Base-by-base conservation (phyloP, 2,888 invertebrate species). In the Eupithecia insigniata region DNA sequence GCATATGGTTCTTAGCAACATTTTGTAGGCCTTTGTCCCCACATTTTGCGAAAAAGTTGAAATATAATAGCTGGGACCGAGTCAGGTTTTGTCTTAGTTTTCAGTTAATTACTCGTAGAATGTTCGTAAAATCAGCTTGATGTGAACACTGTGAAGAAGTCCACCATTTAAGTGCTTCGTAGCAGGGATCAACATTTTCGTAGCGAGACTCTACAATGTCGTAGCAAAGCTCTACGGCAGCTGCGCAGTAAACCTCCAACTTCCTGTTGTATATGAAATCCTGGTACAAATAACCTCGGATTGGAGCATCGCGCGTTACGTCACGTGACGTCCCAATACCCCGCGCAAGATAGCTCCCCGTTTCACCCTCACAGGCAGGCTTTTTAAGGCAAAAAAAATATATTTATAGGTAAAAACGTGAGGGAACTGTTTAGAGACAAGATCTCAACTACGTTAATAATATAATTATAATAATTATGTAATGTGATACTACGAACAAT, bases 261-360 rank as follows among this genome's bases (percentile, higher is more conserved):
- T 55, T 64, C 51, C 70, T 61, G 62, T 32, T 66, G 67, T 61
- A 75, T 79, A 77, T 87, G 82, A 10, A 68, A 18, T 60, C 83
- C 83, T 85, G 72, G 85, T 86, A 81, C 75, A 73, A 72, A 79
- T 82, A 84, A 82, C 82, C 82, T 83, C 83, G 83, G 83, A 80
- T 80, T 82, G 79, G 86, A 81, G 82, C 84, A 83, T 80, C 78
- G 82, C 82, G 81, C 79, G 77, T 77, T 80, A 86, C 89, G 87
- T 88, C 88, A 89, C 79, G 75, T 73, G 69, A 43, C 75, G 71
- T 72, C 67, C 80, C 78, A 76, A 36, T 22, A 14, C 14, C 34
- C 14, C 34, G 18, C 28, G 26, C 6, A 22, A 8, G 30, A 62
- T 18, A 22, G 43, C 12, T n/a, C 16, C 34, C 55, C 26, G 46